Percentiles rank a stretch among this genome's conserved stretches.
Conservation (phyloP, 2,113 vertebrate genomes). For the Caretta caretta region DNA sequence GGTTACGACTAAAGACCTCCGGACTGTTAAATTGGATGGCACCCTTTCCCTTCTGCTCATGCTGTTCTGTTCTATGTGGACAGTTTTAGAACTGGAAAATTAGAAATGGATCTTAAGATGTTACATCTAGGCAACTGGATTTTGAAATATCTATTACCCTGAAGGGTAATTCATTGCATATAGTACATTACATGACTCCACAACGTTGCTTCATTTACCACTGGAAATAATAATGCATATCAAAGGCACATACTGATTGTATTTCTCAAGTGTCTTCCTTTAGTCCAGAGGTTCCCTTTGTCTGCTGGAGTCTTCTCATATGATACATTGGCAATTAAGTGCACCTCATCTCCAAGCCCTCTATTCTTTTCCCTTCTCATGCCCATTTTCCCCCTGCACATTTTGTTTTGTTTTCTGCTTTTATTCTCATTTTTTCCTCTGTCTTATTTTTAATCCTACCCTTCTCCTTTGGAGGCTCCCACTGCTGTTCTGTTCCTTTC, state of each 20-base stretch:
- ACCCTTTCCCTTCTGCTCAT: not conserved
- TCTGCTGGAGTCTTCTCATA: not conserved
- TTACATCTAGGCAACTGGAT: not conserved
- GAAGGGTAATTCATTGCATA: not conserved
- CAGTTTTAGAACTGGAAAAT: slow-evolving; percentile 17
- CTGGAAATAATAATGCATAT: not conserved
- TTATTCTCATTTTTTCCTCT: not conserved
- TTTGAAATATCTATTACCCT: not conserved
- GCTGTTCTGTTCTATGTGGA: not conserved
- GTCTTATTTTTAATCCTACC: not conserved
- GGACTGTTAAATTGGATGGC: slow-evolving; percentile 2
- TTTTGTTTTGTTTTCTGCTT: not conserved
- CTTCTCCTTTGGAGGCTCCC: not conserved
- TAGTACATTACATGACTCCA: not conserved
- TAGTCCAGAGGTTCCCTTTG: not conserved
- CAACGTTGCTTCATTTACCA: not conserved
- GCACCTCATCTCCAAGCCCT: not conserved
- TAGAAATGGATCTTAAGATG: not conserved
- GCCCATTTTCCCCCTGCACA: not conserved
- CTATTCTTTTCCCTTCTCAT: not conserved
- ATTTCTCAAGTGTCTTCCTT: not conserved
- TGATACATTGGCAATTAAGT: not conserved
- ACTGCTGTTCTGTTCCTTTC: not conserved
- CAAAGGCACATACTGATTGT: not conserved
- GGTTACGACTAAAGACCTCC: not conserved